Evolutionary conservation across 2,113 vertebrate genomes (phyloP).

Genomic region (Nymphicus hollandicus): DNA sequence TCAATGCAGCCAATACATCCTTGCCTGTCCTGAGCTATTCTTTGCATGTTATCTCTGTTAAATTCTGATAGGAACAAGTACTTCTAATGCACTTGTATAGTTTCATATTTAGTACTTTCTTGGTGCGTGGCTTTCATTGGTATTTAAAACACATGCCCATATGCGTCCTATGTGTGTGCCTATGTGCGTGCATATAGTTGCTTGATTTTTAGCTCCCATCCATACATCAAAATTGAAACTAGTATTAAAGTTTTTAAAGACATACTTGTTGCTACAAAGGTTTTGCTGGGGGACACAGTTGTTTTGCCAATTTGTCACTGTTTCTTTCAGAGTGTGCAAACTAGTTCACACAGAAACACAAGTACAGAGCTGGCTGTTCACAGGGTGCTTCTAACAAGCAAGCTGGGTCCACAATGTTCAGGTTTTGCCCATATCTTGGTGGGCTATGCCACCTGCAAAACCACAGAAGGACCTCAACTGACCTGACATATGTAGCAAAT

Average conservation of each 20-base stretch:
- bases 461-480: not conserved
- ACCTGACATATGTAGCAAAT: not conserved
- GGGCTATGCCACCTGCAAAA: not conserved
- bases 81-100: not conserved
- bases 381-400: not conserved
- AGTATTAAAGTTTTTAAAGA: not conserved
- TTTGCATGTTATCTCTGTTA: not conserved
- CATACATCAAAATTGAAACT: not conserved
- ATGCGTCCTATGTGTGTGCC: not conserved
- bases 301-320: not conserved
- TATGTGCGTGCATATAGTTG: accelerated
- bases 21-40: not conserved
- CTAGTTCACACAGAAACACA: not conserved
- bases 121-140: not conserved
- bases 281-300: not conserved
- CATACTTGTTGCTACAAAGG: not conserved
- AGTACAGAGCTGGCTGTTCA: not conserved
- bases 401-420: not conserved
- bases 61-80: not conserved
- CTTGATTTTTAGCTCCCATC: not conserved
- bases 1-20: not conserved
- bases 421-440: not conserved
- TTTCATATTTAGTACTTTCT: not conserved
- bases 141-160: not conserved
- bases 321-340: not conserved